A percentile compares a stretch with the other conserved stretches of the same genome.
Evolutionary conservation across 2,888 invertebrate genomes (phyloP).

Genomic region (Deilephila elpenor): DNA sequence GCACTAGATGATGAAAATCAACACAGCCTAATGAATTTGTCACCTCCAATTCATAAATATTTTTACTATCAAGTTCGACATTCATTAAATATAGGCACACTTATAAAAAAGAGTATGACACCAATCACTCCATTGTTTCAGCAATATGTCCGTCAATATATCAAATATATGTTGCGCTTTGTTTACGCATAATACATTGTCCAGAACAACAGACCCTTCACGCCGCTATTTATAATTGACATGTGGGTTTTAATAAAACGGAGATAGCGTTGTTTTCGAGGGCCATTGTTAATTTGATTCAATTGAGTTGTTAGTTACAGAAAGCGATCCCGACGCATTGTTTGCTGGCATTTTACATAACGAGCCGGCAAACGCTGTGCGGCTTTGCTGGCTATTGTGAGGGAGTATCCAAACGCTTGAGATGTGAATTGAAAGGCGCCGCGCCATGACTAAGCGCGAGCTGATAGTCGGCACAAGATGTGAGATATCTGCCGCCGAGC

Average conservation of each 20-base stretch:
- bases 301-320: constrained; percentile 78
- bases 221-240: constrained; percentile 44
- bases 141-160: constrained; percentile 1
- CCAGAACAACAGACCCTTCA: constrained; percentile 42
- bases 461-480: constrained; percentile 47
- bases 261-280: constrained; percentile 54
- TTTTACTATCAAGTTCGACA: no score
- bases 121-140: not conserved
- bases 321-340: constrained; percentile 80
- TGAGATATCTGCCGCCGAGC: not conserved
- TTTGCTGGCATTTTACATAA: constrained; percentile 80
- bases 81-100: no score
- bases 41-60: no score
- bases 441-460: constrained; percentile 80
- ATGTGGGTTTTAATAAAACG: constrained; percentile 44
- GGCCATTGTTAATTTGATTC: constrained; percentile 78
- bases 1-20: no score
- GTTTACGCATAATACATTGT: constrained; percentile 8
- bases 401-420: constrained; percentile 78
- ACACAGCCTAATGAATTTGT: no score
- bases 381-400: constrained; percentile 72
- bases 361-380: constrained; percentile 76
- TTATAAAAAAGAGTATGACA: not conserved
- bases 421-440: constrained; percentile 81
- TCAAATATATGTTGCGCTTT: constrained; percentile 10